phyloP scores from a whole-genome alignment of 92 coral and sea anemone species.

The Pocillopora meandrina region DNA sequence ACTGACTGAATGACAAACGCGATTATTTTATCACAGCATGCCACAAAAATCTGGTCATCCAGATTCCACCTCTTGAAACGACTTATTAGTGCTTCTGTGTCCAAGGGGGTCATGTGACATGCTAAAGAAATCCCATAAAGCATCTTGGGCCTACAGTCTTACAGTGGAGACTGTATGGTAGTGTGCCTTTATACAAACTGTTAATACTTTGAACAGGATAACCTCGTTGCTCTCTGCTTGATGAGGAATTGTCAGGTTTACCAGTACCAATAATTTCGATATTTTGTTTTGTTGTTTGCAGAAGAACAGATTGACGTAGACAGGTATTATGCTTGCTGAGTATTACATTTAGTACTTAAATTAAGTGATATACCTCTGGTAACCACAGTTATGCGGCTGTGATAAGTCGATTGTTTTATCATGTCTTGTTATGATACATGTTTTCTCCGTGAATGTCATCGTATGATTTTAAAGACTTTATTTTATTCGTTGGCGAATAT shows the following conservation, averaged over 20 bases:
- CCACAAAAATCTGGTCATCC: not conserved
- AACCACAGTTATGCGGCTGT: no score
- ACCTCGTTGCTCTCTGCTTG: not conserved
- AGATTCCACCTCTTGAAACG: not conserved
- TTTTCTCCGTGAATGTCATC: no score
- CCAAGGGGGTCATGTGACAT: conserved; percentile 55
- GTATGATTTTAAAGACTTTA: no score
- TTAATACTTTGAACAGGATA: not conserved
- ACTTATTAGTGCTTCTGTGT: conserved; percentile 19
- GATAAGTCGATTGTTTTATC: no score
- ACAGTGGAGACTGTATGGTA: conserved; percentile 62
- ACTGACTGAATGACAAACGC: not conserved
- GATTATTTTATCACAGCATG: not conserved
- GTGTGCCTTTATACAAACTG: conserved; percentile 69
- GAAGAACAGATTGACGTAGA: conserved; percentile 75
- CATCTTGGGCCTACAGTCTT: conserved; percentile 79
- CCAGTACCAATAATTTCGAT: not conserved
- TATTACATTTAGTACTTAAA: no score
- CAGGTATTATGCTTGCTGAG: conserved; percentile 48
- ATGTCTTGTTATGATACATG: no score
- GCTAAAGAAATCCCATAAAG: conserved; percentile 69
- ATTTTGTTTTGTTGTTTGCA: not conserved
- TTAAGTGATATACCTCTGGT: no score
- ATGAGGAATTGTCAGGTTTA: not conserved
- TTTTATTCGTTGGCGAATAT: no score